Evolutionary conservation across 1,140 invertebrate genomes (phyloP).

Genomic region (Drosophila nigrodunni): DNA sequence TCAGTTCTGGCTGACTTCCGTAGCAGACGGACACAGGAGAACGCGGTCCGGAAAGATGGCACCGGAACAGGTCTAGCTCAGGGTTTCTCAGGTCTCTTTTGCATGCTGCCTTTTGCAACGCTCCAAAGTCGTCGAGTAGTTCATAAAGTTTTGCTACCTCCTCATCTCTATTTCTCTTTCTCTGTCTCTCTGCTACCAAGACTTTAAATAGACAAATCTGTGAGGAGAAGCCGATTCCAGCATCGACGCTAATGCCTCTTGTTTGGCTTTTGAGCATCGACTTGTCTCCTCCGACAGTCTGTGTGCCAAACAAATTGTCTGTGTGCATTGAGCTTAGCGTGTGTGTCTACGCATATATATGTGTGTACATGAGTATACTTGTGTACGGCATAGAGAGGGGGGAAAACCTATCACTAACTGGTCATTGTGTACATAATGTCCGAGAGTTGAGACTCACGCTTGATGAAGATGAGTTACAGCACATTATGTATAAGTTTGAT

Average conservation of each 20-base stretch:
- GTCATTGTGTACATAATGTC: slow-evolving; percentile 59
- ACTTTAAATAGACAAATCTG: slow-evolving; percentile 66
- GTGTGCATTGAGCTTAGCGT: slow-evolving; percentile 53
- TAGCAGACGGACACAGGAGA: slow-evolving; percentile 46
- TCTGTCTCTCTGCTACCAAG: neutral
- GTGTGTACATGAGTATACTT: slow-evolving; percentile 24
- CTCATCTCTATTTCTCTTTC: neutral
- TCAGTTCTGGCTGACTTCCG: slow-evolving; percentile 65
- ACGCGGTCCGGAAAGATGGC: slow-evolving; percentile 39
- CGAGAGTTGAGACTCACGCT: slow-evolving; percentile 31
- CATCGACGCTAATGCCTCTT: slow-evolving; percentile 57
- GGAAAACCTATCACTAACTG: slow-evolving; percentile 49
- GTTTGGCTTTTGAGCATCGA: slow-evolving; percentile 58
- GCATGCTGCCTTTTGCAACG: slow-evolving; percentile 57
- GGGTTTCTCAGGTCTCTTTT: slow-evolving; percentile 53
- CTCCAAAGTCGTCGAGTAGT: slow-evolving; percentile 46
- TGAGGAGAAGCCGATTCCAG: slow-evolving; percentile 11
- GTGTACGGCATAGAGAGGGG: slow-evolving; percentile 1
- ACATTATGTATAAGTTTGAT: slow-evolving; percentile 73
- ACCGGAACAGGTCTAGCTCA: slow-evolving; percentile 52
- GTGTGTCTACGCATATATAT: slow-evolving; percentile 29
- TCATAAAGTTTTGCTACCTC: slow-evolving; percentile 57
- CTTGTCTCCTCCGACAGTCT: slow-evolving; percentile 45
- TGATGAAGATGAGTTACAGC: slow-evolving; percentile 42
- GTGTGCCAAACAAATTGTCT: slow-evolving; percentile 74